These are phyloP conservation scores for Thumatha senex DNA, from an alignment of 2,888 invertebrate species.

Conservation along the genomic window DNA sequence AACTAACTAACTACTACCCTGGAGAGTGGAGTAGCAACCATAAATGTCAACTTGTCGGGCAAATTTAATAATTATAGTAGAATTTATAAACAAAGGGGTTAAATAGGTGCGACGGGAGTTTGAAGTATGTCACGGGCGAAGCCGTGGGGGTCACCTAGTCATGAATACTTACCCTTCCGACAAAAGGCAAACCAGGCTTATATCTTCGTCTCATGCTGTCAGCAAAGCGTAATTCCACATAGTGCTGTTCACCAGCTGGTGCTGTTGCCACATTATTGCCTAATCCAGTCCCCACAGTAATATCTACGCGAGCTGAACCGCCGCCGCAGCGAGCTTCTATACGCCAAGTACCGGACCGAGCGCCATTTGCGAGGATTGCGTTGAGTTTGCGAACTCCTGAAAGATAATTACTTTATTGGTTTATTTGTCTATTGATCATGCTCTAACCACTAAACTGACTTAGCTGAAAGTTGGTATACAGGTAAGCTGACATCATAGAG, in stretches of 20 bases:
- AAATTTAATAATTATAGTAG: no score
- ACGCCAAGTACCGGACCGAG: conserved; percentile 83
- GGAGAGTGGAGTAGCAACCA: no score
- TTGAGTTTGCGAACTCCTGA: conserved; percentile 85
- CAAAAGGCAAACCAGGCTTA: conserved; percentile 86
- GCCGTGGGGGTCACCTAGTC: no score
- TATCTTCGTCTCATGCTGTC: conserved; percentile 86
- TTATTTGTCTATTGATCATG: background rate
- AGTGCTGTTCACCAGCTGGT: conserved; percentile 86
- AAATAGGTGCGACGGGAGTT: no score
- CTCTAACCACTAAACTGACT: no score
- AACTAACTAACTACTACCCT: no score
- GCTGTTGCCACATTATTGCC: conserved; percentile 78
- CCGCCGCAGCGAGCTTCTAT: conserved; percentile 81
- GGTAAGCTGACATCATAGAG: no score
- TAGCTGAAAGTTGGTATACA: no score
- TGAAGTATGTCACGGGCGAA: no score
- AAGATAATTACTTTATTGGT: conserved; percentile 11
- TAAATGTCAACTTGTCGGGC: no score
- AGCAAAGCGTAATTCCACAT: conserved; percentile 86
- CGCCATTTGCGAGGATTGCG: conserved; percentile 81
- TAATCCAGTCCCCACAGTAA: conserved; percentile 75
- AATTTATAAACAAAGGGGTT: no score
- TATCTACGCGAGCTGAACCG: conserved; percentile 79
- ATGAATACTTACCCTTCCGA: conserved; percentile 81